Evolutionary conservation across 2,888 invertebrate genomes (phyloP), one percentile per base, ranked within the genome.

Genomic region (Frankliniella intonsa): DNA sequence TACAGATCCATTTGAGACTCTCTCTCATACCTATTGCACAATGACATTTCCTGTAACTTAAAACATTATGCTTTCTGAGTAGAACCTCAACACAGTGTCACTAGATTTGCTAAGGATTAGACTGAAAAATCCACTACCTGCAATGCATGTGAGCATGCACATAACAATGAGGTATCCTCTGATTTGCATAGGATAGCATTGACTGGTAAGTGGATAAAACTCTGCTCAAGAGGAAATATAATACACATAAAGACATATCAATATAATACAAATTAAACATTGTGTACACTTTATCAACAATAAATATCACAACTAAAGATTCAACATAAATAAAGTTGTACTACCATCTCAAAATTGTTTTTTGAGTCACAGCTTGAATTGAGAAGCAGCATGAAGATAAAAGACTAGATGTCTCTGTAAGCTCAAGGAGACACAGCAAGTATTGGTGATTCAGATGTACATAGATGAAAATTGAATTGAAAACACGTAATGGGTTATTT

Each of bases 221-320:
- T 38, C 38, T 38, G 38, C 38, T 5, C 38, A 38, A 38, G 38
- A 38, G 38, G 38, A 38, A 38, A 38, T 38, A 38, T 38, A 38
- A 3, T 38, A 38, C 5, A 38, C 38, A 38, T 2, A 38, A 38
- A 5, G 38, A 38, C 5, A 55, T 19, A 55, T 10, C 69, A 76
- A 12, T 76, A 76, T 25, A 25, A 76, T 76, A n/a, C 69, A 76
- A 76, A n/a, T 25, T 76, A 25, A 55, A 55, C 55, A 55, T 25
- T 25, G 69, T 25, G 12, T 1, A 22, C 69, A 76, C 25, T 22
- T 9, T 12, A 76, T 25, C 12, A 76, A 76, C 69, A 76, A 76
- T 76, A 76, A 76, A 76, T 76, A 76, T 76, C 69, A 76, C 69
- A 76, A 22, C 69, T 76, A 76, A 19, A 76, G 22, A 25, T 25